These are phyloP conservation scores for Netelia fuscicornis DNA, from an alignment of 2,888 invertebrate species.

Conservation along the genomic window DNA sequence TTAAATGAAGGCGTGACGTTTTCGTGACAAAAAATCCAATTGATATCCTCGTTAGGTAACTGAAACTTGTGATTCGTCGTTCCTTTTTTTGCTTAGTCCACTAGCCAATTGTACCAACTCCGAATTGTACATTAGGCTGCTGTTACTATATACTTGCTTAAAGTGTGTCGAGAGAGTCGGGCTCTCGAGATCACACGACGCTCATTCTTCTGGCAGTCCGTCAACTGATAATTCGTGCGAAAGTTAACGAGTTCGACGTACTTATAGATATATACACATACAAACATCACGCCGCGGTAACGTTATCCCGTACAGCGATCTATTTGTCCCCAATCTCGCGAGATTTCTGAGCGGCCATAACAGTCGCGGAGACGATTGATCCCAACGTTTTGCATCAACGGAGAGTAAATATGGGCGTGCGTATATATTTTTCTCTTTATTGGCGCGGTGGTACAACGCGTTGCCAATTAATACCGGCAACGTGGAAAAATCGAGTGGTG, in stretches of 20 bases:
- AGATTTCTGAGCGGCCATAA: constrained; percentile 27
- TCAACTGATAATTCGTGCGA: constrained; percentile 63
- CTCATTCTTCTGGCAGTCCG: constrained; percentile 53
- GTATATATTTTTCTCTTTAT: background rate
- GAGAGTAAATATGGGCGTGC: background rate
- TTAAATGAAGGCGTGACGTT: background rate
- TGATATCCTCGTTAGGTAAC: constrained; percentile 14
- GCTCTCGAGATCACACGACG: constrained; percentile 1
- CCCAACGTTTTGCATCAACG: background rate
- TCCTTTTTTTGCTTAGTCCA: constrained; percentile 27
- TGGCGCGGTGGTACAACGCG: constrained; percentile 35
- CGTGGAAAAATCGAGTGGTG: constrained; percentile 26
- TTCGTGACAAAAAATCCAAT: background rate
- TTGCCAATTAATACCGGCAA: constrained; percentile 65
- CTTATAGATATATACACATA: constrained; percentile 6
- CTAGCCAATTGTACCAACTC: constrained; percentile 26
- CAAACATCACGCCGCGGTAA: constrained; percentile 9
- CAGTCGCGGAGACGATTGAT: constrained; percentile 31
- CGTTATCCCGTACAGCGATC: constrained; percentile 62
- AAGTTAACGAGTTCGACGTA: constrained; percentile 46
- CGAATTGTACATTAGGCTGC: constrained; percentile 19
- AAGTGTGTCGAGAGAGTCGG: constrained; percentile 32
- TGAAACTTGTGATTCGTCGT: constrained; percentile 1
- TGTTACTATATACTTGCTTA: constrained; percentile 3
- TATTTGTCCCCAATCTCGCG: constrained; percentile 62